phyloP scores from a whole-genome alignment of 2,888 invertebrate species.

The Rambutsinella grinnellia region DNA sequence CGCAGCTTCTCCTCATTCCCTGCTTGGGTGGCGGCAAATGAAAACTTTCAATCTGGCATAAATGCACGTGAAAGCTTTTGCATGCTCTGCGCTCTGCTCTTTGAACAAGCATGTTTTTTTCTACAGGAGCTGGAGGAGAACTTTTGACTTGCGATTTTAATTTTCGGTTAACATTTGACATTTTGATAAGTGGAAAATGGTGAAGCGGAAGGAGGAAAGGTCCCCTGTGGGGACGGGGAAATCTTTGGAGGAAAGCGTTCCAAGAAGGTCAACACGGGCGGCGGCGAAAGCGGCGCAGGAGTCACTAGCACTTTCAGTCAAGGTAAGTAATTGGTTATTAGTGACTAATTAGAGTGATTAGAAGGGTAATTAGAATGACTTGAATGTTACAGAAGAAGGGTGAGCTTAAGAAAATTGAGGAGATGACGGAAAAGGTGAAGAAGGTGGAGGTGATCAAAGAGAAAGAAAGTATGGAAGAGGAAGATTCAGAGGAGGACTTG shows the following conservation, averaged over 20 bases:
- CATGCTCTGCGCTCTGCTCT: too few relatives aligned
- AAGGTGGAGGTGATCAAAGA: slow-evolving; percentile 67
- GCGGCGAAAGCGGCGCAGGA: background rate
- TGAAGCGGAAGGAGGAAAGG: slow-evolving; percentile 21
- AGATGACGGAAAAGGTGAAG: slow-evolving; percentile 21
- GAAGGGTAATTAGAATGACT: slow-evolving; percentile 61
- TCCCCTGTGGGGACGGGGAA: background rate
- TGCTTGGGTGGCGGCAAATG: too few relatives aligned
- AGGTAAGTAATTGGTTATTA: too few relatives aligned
- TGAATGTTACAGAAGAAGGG: slow-evolving; percentile 68
- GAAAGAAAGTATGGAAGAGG: slow-evolving; percentile 60
- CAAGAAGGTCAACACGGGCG: too few relatives aligned
- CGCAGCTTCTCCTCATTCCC: too few relatives aligned
- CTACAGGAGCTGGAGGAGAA: too few relatives aligned
- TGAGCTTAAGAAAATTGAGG: slow-evolving; percentile 65
- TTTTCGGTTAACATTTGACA: background rate
- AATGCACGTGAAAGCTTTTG: too few relatives aligned
- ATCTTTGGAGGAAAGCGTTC: too few relatives aligned
- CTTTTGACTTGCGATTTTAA: background rate
- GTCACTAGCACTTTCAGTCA: too few relatives aligned
- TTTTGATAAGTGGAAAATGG: slow-evolving; percentile 14
- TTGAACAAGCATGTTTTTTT: too few relatives aligned
- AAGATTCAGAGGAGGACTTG: slow-evolving; percentile 67
- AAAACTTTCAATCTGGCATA: too few relatives aligned
- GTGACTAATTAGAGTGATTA: background rate